Percentiles rank a stretch among this genome's conserved stretches.
Evolutionary conservation across 1,140 invertebrate genomes (phyloP).

Genomic region (Sogatella furcifera): DNA sequence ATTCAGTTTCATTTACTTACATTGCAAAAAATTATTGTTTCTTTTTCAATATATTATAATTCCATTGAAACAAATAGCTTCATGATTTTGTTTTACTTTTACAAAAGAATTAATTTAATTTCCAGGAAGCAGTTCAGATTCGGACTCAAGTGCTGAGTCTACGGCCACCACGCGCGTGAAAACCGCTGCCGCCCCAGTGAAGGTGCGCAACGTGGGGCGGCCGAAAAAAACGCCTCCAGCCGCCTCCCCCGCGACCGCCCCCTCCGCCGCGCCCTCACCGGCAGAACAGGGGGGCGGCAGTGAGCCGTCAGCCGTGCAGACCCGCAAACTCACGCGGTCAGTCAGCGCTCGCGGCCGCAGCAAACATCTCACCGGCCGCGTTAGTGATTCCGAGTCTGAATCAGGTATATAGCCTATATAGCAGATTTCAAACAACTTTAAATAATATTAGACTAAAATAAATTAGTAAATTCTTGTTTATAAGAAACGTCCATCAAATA

Average conservation of each 20-base stretch:
- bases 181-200: conserved; percentile 5
- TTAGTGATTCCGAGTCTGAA: conserved; percentile 41
- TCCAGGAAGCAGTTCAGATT: conserved; percentile 20
- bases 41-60: too few species aligned
- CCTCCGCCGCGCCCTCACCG: conserved; percentile 25
- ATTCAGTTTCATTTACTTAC: too few species aligned
- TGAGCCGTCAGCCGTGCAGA: conserved; percentile 27
- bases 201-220: conserved; percentile 11
- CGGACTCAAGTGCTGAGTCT: conserved; percentile 19
- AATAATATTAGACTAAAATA: too few species aligned
- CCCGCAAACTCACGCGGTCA: conserved; percentile 36
- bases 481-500: too few species aligned
- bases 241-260: conserved; percentile 10
- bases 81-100: too few species aligned
- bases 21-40: too few species aligned
- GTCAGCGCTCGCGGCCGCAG: conserved; percentile 32
- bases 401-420: conserved; percentile 34
- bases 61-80: too few species aligned
- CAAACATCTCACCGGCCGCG: conserved; percentile 33
- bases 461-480: too few species aligned
- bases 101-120: too few species aligned
- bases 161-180: conserved; percentile 1
- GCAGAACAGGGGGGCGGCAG: conserved; percentile 17
- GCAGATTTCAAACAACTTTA: too few species aligned
- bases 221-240: conserved; percentile 19